A percentile compares a stretch with the other conserved stretches of the same genome.
Conservation (phyloP, 2,888 invertebrate species). For the Pristionchus exspectatus region DNA sequence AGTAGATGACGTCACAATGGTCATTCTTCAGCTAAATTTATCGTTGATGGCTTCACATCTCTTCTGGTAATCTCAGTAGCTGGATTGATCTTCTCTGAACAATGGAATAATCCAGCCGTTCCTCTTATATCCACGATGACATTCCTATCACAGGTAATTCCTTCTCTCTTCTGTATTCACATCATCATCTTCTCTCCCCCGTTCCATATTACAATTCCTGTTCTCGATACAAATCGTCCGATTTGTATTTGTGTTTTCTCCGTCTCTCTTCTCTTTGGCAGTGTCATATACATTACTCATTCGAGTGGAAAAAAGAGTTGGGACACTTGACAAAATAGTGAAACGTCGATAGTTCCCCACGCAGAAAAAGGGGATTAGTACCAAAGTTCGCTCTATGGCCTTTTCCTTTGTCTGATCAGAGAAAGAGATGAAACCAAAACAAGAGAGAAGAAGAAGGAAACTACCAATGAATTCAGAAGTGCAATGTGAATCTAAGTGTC, state of each 20-base stretch:
- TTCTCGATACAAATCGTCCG: slow-evolving; percentile 2
- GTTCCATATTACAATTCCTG: background rate
- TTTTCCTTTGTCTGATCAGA: background rate
- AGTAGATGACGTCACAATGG: slow-evolving; percentile 19
- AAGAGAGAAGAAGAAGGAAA: background rate
- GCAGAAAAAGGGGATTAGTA: background rate
- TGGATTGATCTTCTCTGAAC: background rate
- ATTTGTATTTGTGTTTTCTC: slow-evolving; percentile 7
- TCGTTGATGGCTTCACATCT: slow-evolving; percentile 26
- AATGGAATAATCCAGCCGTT: background rate
- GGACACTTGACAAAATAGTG: slow-evolving; percentile 16
- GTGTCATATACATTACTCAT: slow-evolving; percentile 43
- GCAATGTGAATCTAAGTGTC: background rate
- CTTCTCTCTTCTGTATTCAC: background rate
- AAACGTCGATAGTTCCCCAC: background rate
- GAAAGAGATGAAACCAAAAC: background rate
- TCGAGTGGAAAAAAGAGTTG: slow-evolving; percentile 18
- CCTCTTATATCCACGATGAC: slow-evolving; percentile 35
- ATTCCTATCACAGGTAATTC: slow-evolving; percentile 36
- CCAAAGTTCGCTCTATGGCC: background rate
- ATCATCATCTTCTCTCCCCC: background rate
- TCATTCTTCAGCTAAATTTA: slow-evolving; percentile 44
- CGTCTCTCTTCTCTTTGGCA: background rate
- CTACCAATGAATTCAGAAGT: background rate
- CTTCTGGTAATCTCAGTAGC: slow-evolving; percentile 1